Percentiles rank a stretch among this genome's conserved stretches.
Conservation (phyloP, 1,140 invertebrate genomes). For the Scaptomyza hsui region DNA sequence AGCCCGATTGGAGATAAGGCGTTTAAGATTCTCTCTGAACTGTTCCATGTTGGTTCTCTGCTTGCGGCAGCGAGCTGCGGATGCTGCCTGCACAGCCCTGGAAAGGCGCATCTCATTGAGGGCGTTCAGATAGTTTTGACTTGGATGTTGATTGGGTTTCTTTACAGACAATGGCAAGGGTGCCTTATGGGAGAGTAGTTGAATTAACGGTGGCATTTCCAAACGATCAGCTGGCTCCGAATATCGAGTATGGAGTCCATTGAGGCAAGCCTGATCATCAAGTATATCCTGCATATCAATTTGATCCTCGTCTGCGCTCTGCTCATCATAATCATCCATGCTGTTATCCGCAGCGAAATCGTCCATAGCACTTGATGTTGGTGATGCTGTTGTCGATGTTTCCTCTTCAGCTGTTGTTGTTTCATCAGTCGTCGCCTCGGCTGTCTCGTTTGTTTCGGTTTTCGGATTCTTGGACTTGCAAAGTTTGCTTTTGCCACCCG, state of each 20-base stretch:
- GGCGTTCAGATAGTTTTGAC: constrained; percentile 1
- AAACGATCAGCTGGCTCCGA: neutral
- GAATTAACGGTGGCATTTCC: constrained; percentile 6
- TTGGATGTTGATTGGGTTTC: neutral
- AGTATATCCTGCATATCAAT: neutral
- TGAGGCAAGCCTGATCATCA: neutral
- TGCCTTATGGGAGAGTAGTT: neutral
- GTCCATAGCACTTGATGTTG: too few species aligned
- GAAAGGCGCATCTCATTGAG: constrained; percentile 20
- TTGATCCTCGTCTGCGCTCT: neutral
- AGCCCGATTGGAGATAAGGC: constrained; percentile 21
- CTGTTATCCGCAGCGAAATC: neutral
- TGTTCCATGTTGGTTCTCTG: neutral
- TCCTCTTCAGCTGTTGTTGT: too few species aligned
- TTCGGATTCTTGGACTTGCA: too few species aligned
- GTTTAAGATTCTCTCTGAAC: constrained; percentile 22
- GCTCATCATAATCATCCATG: neutral
- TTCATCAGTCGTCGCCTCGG: too few species aligned
- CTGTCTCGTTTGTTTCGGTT: too few species aligned
- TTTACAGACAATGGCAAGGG: neutral
- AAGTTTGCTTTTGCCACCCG: too few species aligned
- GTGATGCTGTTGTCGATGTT: too few species aligned
- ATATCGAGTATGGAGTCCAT: neutral
- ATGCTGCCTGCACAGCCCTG: constrained; percentile 2
- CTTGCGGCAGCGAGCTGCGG: neutral